Evolutionary conservation across 2,113 vertebrate species (phyloP).

Genomic region (Irena cyanogastra): DNA sequence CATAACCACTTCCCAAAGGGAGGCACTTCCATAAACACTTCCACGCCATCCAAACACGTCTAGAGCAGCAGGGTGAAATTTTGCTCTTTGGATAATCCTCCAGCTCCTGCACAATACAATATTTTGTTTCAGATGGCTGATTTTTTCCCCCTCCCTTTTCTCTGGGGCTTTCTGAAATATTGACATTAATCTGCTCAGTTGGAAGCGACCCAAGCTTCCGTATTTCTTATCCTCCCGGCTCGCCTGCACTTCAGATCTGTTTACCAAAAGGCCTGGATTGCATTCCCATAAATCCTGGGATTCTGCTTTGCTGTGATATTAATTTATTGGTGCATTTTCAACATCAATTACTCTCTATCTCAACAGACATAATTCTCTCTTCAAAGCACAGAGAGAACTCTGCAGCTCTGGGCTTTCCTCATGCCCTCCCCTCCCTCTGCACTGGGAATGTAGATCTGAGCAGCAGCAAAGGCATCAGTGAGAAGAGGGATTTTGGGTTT

Average conservation of each 20-base stretch:
- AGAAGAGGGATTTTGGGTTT: too few species aligned
- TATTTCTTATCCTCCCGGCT: slow-evolving; percentile 57
- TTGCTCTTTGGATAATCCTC: not conserved
- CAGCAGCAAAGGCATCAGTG: not conserved
- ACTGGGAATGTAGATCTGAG: accelerated
- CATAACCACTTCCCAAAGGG: not conserved
- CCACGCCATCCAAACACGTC: not conserved
- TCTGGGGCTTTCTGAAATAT: slow-evolving; percentile 44
- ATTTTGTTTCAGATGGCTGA: slow-evolving; percentile 26
- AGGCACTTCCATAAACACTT: not conserved
- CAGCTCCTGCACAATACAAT: not conserved
- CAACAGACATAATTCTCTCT: slow-evolving; percentile 40
- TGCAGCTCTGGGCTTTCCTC: not conserved
- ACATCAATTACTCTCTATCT: slow-evolving; percentile 26
- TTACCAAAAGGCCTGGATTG: slow-evolving; percentile 41
- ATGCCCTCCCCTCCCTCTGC: not conserved
- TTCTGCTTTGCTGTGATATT: slow-evolving; percentile 32
- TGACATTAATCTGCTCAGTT: slow-evolving; percentile 55
- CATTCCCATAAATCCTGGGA: slow-evolving; percentile 29
- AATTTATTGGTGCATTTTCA: slow-evolving; percentile 55
- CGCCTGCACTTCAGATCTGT: slow-evolving; percentile 50
- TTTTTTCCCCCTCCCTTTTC: not conserved
- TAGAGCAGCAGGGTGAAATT: not conserved
- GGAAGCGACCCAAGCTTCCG: slow-evolving; percentile 64
- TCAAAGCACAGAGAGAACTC: not conserved